A percentile compares a stretch with the other conserved stretches of the same genome.
Evolutionary conservation across 1,140 invertebrate genomes (phyloP).

Genomic region (Zaprionus vittiger): DNA sequence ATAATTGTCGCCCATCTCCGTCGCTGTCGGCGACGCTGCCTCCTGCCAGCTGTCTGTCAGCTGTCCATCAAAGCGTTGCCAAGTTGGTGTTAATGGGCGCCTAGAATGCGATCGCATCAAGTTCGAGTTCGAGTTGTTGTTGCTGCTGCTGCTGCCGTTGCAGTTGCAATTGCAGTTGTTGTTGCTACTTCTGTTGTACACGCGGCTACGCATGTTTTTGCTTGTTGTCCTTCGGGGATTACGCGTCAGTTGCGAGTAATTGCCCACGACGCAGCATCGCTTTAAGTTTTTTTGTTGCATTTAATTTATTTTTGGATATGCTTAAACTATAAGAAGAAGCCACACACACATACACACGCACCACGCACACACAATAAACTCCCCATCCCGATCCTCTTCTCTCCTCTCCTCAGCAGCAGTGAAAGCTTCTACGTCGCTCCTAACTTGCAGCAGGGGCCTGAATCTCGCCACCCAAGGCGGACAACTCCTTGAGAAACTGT

Average conservation of each 20-base stretch:
- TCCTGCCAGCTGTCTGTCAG: slow-evolving; percentile 77
- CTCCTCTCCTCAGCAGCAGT: slow-evolving; percentile 66
- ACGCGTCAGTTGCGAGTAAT: slow-evolving; percentile 78
- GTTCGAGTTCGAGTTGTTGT: slow-evolving; percentile 14
- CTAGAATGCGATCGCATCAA: slow-evolving; percentile 66
- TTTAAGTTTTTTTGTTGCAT: slow-evolving; percentile 59
- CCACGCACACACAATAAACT: slow-evolving; percentile 12
- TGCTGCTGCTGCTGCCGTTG: neutral
- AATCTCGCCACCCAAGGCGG: slow-evolving; percentile 89
- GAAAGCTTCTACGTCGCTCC: slow-evolving; percentile 60
- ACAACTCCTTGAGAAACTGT: slow-evolving; percentile 96
- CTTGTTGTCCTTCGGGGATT: slow-evolving; percentile 81
- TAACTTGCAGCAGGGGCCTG: slow-evolving; percentile 84
- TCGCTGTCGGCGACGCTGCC: slow-evolving; percentile 44
- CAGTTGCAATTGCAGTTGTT: slow-evolving; percentile 1
- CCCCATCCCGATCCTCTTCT: slow-evolving; percentile 1
- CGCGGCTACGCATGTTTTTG: slow-evolving; percentile 76
- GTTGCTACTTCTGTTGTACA: slow-evolving; percentile 60
- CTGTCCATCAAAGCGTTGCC: slow-evolving; percentile 80
- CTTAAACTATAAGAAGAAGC: slow-evolving; percentile 72
- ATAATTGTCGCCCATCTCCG: slow-evolving; percentile 61
- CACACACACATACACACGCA: slow-evolving; percentile 45
- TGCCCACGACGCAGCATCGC: slow-evolving; percentile 41
- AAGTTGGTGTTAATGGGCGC: slow-evolving; percentile 81
- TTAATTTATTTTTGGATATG: slow-evolving; percentile 82